phyloP scores from a whole-genome alignment of 2,797 vertebrate species.

The Phylloscopus collybita region DNA sequence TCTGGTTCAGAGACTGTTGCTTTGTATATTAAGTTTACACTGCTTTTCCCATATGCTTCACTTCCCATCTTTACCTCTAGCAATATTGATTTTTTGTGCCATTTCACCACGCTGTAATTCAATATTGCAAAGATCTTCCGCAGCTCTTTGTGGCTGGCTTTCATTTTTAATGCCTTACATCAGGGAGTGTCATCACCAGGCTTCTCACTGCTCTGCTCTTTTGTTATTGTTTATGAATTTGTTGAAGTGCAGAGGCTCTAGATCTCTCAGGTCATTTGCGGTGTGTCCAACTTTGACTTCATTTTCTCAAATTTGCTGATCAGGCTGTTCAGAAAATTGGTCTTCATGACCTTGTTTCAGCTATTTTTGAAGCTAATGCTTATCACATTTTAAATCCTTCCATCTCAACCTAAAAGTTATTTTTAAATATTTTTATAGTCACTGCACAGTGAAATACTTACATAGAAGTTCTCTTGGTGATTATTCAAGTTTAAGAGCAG shows the following conservation, averaged over 20 bases:
- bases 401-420: background rate
- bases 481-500: background rate
- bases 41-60: background rate
- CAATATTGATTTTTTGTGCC: background rate
- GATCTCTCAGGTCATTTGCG: background rate
- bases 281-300: background rate
- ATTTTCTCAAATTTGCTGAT: conserved; percentile 9
- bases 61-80: background rate
- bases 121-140: background rate
- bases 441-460: background rate
- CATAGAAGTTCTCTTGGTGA: background rate
- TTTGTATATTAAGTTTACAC: background rate
- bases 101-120: background rate
- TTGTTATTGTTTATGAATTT: background rate
- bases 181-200: background rate
- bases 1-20: background rate
- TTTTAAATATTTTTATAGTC: background rate
- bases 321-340: background rate
- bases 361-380: background rate
- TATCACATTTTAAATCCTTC: background rate
- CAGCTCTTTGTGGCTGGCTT: background rate
- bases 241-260: background rate
- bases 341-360: background rate
- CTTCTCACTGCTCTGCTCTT: background rate
- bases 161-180: background rate